Base-by-base conservation (phyloP, 1,140 invertebrate genomes). In the Procambarus clarkii region DNA sequence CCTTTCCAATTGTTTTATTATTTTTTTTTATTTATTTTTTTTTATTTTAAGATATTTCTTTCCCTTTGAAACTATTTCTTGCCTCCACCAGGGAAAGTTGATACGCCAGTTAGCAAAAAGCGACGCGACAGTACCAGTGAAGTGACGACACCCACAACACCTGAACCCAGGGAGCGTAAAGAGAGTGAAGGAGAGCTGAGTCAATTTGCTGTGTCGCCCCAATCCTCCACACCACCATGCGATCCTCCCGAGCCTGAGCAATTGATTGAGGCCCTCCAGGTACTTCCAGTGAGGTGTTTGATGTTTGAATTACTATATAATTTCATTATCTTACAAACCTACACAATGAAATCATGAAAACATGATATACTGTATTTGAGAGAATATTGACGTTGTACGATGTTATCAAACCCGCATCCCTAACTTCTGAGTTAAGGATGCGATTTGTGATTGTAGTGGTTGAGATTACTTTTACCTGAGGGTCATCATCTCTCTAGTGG, bases 181-280 rank as follows among this genome's bases (percentile, higher is more conserved):
- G 88, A 91, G 0, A 91, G 88, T 54, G 88, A 91, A 34, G 64
- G 79, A 8, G 88, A 91, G 1, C 18, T 74, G 34, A 48, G 34
- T 7, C 64, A 71, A 18, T 85, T 85, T 46, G 60, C 45, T n/a
- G 60, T 64, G 54, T 97, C 97, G 93, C 97, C 97, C 2, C 96
- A 96, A 91, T 58, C 77, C 45, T 58, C 87, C 15, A 96, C 97
- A 77, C 97, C 97, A 1, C 96, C 96, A 44, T 96, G 96, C n/a
- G 97, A 98, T 94, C 97, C 97, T 18, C 97, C 98, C 46, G 97
- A 98, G 94, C 97, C 97, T 2, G 97, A 98, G 94, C 97, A 98
- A 94, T 95, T 98, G 15, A 97, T 98, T 93, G 97, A 97, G 95
- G 96, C 97, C 80, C 94, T 96, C 92, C 95, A 96, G 95, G 96